A percentile compares a stretch with the other conserved stretches of the same genome.
phyloP scores from a whole-genome alignment of 2,113 vertebrate species.

The Acrocephalus arundinaceus region DNA sequence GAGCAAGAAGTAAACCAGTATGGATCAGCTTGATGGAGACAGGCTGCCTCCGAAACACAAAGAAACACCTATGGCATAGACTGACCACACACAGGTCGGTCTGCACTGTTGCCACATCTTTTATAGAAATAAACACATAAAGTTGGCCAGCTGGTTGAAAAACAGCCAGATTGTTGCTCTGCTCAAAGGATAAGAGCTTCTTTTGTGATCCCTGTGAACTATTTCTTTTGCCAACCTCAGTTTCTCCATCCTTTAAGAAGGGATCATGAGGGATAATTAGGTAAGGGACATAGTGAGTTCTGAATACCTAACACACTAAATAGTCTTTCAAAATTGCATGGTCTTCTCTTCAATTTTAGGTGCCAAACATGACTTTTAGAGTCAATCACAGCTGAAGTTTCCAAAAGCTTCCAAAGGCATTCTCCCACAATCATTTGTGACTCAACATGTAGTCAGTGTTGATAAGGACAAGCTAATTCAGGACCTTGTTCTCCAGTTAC shows the following conservation, averaged over 20 bases:
- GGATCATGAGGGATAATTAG: neutral
- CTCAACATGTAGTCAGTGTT: neutral
- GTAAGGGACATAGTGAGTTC: neutral
- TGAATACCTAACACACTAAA: neutral
- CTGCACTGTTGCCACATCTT: neutral
- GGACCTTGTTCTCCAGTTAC: neutral
- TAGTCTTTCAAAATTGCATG: neutral
- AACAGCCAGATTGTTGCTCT: neutral
- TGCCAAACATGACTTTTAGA: neutral
- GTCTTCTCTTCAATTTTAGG: neutral
- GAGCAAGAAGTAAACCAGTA: neutral
- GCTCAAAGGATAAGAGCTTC: neutral
- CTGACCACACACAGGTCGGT: neutral
- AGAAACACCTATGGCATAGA: neutral
- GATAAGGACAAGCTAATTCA: constrained; percentile 25
- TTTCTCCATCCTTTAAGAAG: neutral
- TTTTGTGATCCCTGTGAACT: neutral
- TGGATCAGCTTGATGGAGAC: neutral
- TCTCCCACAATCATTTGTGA: neutral
- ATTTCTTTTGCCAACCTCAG: neutral
- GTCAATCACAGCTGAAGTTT: neutral
- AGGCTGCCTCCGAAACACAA: neutral
- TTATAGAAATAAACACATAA: neutral
- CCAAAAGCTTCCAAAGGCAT: neutral
- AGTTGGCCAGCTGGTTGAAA: neutral